Evolutionary conservation across 2,113 vertebrate species (phyloP).

Genomic region (Cyprinodon variegatus): DNA sequence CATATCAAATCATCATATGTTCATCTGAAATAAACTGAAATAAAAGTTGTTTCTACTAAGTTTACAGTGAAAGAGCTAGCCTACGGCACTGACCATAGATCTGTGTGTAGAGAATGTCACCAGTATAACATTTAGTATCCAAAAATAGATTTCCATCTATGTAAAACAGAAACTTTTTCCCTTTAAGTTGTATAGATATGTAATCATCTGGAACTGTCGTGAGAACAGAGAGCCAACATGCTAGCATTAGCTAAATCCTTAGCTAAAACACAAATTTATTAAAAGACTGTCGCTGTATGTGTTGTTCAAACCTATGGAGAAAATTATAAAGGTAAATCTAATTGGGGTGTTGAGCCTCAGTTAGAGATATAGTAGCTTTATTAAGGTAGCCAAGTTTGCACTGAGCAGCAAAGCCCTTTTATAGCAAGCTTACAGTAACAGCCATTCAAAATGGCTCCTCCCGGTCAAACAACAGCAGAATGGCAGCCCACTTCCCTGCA

Average conservation of each 20-base stretch:
- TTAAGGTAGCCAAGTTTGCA: background rate
- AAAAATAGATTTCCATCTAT: background rate
- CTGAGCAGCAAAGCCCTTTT: background rate
- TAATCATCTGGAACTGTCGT: background rate
- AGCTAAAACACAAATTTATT: background rate
- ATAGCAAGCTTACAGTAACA: too few species aligned
- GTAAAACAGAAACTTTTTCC: background rate
- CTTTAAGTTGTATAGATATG: background rate
- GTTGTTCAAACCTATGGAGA: background rate
- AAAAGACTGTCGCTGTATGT: background rate
- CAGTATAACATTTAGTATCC: background rate
- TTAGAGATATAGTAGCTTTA: background rate
- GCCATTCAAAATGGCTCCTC: too few species aligned
- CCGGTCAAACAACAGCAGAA: too few species aligned
- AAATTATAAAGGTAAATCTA: background rate
- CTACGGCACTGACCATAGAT: background rate
- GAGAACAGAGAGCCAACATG: background rate
- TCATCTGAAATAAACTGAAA: background rate
- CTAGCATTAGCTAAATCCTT: background rate
- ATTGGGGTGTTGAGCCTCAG: background rate
- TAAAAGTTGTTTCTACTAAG: background rate
- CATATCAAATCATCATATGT: background rate
- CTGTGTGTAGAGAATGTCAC: background rate
- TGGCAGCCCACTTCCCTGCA: too few species aligned
- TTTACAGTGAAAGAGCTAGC: background rate